Evolutionary conservation across 1,140 invertebrate genomes (phyloP), one percentile per base, ranked within the genome.

Genomic region (Phortica variegata): DNA sequence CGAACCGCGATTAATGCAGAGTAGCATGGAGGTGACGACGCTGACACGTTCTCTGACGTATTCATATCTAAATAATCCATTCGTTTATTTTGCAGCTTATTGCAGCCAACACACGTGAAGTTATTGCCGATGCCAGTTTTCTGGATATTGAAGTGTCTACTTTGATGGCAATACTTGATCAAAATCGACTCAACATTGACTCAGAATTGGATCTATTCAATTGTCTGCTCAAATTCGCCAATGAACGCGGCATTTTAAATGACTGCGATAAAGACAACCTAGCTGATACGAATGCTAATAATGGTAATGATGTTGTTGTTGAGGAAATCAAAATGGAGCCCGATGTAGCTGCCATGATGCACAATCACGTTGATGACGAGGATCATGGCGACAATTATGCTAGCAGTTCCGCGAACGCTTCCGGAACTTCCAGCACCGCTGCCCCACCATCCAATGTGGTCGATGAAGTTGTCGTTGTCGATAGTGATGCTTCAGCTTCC

Each of bases 151-250:
- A 89, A 54, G 62, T 86, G 2, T 82, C 80, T 13, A 91, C 89
- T 1, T 71, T 93, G 7, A 78, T 87, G 26, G 85, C 84, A 3
- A 83, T 91, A 21, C 81, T 92, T 39, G 85, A 89, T 21, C 82
- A 88, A 49, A 83, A 89, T 13, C 78, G 83, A 36, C 71, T 91
- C 8, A 84, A 85, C 59, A 83, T 91, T 29, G 80, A 82, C 45
- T 87, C 86, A 1, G 89, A 92, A 75, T 66, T 88, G 43, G 85
- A 89, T 56, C 62, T 92, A 10, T 91, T 91, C 69, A 80, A 83
- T 52, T 89, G 87, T 7, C 71, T 87, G 4, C 79, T 85, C 10
- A 78, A 83, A 52, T 91, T 90, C 80, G 82, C 85, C 32, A 65
- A 60, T 36, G 77, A 78, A 37, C 69, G 79, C 41, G 78, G 68